phyloP scores from a whole-genome alignment of 2,888 invertebrate genomes.

The Lepidocyrtoides sp. region DNA sequence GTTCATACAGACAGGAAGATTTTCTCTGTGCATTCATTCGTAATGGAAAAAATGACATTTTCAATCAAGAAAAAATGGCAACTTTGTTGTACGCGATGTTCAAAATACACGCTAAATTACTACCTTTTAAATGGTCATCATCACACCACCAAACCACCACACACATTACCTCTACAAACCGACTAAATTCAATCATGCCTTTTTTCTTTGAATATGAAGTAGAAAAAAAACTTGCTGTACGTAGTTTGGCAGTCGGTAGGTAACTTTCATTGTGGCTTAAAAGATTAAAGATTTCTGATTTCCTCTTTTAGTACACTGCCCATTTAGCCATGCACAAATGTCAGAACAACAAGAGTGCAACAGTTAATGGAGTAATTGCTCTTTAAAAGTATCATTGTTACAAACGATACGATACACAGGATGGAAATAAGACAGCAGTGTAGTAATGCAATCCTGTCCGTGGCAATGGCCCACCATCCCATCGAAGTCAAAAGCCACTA shows the following conservation, averaged over 20 bases:
- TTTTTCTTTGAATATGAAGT: background rate
- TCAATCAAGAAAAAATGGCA: conserved; percentile 19
- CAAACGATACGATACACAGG: background rate
- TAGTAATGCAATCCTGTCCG: conserved; percentile 17
- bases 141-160: conserved; percentile 9
- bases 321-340: background rate
- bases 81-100: background rate
- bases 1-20: conserved; percentile 26
- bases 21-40: background rate
- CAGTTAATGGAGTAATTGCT: background rate
- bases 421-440: background rate
- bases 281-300: background rate
- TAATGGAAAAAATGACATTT: conserved; percentile 49
- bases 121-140: conserved; percentile 40
- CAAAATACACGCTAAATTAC: background rate
- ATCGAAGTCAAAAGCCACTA: conserved; percentile 16
- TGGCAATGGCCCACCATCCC: conserved; percentile 39
- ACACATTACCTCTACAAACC: conserved; percentile 2
- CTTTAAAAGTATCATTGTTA: background rate
- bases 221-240: background rate
- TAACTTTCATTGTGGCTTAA: conserved; percentile 26
- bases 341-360: background rate
- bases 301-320: conserved; percentile 1
- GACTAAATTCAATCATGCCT: conserved; percentile 30
- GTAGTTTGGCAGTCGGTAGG: background rate